Base-by-base conservation (phyloP, 1,140 invertebrate genomes). In the Drosophila pseudoananassae region DNA sequence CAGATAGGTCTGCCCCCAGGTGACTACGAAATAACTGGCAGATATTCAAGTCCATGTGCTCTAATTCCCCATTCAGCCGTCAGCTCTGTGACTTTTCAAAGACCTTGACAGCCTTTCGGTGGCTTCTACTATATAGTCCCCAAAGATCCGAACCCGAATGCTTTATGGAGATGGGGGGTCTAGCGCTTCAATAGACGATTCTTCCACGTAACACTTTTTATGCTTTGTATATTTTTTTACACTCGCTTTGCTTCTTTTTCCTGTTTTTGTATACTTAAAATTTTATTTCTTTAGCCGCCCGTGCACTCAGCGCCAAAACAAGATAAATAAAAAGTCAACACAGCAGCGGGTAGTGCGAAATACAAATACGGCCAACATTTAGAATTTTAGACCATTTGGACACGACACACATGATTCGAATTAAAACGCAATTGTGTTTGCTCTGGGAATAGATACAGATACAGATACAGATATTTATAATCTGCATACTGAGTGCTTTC, bases 381-480 rank as follows among this genome's bases (percentile, higher is more conserved):
- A 27, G 33, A 73, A 56, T 70, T 50, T 25, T 83, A 79, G 64
- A 82, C 70, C 63, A 56, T 38, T 78, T 77, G 23, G 38, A 43
- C 56, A 51, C 56, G 49, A 36, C 47, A 49, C n/a, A 47, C 65
- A 72, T 79, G 79, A 87, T 87, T 81, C 61, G 81, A 84, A 85
- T 81, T 75, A 81, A 82, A 74, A 78, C 82, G 82, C 81, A 85
- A 87, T 85, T 87, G 68, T 87, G 66, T 63, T 87, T 77, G 61
- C 66, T 45, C 31, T 31, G 54, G 71, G 64, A 52, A 73, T 50
- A 52, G 33, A 20, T 20, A 20, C 20, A 20, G 20, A 20, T 20
- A 20, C 17, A 20, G 17, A 63, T 63, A 20, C 15, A 10, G 40
- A 43, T 43, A 43, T 17, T 46, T 36, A 36, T 36, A 36, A 46